Evolutionary conservation across 2,888 invertebrate species (phyloP).

Genomic region (Nomada hirtipes): DNA sequence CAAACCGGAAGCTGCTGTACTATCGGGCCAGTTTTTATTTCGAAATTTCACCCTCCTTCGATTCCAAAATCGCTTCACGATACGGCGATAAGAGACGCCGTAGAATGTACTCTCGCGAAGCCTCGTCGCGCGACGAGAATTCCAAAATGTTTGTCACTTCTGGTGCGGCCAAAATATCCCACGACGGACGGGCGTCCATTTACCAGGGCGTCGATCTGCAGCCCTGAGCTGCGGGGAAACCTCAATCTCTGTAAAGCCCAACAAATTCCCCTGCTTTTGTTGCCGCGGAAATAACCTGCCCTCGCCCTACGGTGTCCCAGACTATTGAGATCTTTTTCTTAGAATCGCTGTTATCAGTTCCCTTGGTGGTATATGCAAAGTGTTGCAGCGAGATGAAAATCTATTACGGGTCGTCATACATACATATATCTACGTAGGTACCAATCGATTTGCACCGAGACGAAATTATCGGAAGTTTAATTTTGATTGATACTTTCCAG

Average conservation of each 20-base stretch:
- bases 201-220: not conserved
- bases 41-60: constrained; percentile 30
- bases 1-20: not conserved
- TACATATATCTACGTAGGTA: too few species aligned
- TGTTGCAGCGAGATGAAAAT: too few species aligned
- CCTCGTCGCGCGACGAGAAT: constrained; percentile 10
- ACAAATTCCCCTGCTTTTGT: constrained; percentile 1
- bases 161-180: not conserved
- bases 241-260: not conserved
- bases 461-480: too few species aligned
- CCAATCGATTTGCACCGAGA: too few species aligned
- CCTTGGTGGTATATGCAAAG: too few species aligned
- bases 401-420: too few species aligned
- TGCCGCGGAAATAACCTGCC: not conserved
- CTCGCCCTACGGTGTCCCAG: not conserved
- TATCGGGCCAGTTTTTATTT: constrained; percentile 18
- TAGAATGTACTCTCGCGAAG: not conserved
- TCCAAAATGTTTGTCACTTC: not conserved
- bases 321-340: not conserved
- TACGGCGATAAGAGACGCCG: not conserved
- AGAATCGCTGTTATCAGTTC: not conserved
- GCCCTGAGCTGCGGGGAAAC: not conserved
- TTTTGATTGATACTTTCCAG: not conserved
- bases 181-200: constrained; percentile 3
- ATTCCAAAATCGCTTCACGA: constrained; percentile 34